These are phyloP conservation scores for Eupithecia subfuscata DNA, from an alignment of 2,888 invertebrate genomes.

Conservation along the genomic window DNA sequence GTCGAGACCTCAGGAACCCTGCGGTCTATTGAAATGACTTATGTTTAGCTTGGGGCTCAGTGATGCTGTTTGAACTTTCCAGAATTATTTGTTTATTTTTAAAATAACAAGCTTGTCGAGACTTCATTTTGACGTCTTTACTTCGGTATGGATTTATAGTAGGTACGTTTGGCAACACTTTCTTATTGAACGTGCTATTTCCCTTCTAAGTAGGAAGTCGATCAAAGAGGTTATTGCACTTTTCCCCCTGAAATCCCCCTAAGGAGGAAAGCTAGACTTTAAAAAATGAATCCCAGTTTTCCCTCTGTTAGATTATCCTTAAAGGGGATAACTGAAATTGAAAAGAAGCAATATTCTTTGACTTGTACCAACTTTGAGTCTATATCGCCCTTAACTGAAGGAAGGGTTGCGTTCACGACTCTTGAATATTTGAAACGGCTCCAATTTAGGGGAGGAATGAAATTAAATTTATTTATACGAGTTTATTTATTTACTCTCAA, in stretches of 20 bases:
- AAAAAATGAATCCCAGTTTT: too few relatives aligned
- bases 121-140: background rate
- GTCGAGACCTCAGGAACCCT: too few relatives aligned
- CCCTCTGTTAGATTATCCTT: too few relatives aligned
- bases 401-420: constrained; percentile 82
- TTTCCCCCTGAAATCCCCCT: too few relatives aligned
- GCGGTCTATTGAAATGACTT: too few relatives aligned
- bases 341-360: constrained; percentile 25
- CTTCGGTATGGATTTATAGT: background rate
- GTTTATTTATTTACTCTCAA: constrained; percentile 75
- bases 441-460: constrained; percentile 79
- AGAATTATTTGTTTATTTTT: too few relatives aligned
- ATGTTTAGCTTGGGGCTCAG: too few relatives aligned
- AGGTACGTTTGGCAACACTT: background rate
- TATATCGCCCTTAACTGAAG: constrained; percentile 73
- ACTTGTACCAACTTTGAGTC: constrained; percentile 53
- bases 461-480: constrained; percentile 82
- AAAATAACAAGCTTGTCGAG: background rate
- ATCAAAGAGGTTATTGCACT: too few relatives aligned
- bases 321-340: too few relatives aligned
- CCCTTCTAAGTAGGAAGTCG: background rate
- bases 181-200: background rate
- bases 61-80: too few relatives aligned
- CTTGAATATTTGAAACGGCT: constrained; percentile 81
- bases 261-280: too few relatives aligned